These are phyloP conservation scores for Temnothorax rugatulus DNA, from an alignment of 2,888 invertebrate species.

Conservation along the genomic window DNA sequence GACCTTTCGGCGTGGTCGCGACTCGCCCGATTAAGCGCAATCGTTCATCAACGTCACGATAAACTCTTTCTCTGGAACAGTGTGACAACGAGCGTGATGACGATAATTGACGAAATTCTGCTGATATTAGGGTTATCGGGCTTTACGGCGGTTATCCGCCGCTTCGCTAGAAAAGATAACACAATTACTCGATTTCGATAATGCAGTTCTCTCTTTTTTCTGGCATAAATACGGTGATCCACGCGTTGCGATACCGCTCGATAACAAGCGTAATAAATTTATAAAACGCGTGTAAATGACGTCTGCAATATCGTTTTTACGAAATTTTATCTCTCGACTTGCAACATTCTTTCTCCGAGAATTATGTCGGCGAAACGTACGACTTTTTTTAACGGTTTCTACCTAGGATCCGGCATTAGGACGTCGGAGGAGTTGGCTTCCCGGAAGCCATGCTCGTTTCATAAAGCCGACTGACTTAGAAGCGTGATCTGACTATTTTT, in stretches of 20 bases:
- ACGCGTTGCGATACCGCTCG: neutral
- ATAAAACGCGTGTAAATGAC: neutral
- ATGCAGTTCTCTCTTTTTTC: neutral
- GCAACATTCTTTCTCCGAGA: neutral
- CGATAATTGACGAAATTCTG: conserved; percentile 34
- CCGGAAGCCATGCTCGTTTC: conserved; percentile 64
- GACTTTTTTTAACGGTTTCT: conserved; percentile 10
- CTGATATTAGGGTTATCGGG: conserved; percentile 28
- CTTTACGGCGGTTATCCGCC: conserved; percentile 6
- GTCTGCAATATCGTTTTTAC: neutral
- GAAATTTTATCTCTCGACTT: neutral
- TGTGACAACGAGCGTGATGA: conserved; percentile 12
- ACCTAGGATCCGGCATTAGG: conserved; percentile 16
- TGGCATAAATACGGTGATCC: neutral
- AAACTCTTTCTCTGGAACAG: neutral
- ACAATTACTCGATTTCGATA: conserved; percentile 30
- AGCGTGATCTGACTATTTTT: conserved; percentile 64
- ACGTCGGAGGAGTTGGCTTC: conserved; percentile 45
- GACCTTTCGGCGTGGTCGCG: conserved; percentile 30
- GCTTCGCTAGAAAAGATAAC: neutral
- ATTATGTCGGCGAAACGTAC: neutral
- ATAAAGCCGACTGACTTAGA: conserved; percentile 55
- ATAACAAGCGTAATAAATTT: conserved; percentile 18
- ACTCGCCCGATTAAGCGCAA: conserved; percentile 24
- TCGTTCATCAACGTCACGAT: conserved; percentile 30